Conservation (phyloP, 53 echinoderm and acorn worm species). For the Holothuria leucospilota region DNA sequence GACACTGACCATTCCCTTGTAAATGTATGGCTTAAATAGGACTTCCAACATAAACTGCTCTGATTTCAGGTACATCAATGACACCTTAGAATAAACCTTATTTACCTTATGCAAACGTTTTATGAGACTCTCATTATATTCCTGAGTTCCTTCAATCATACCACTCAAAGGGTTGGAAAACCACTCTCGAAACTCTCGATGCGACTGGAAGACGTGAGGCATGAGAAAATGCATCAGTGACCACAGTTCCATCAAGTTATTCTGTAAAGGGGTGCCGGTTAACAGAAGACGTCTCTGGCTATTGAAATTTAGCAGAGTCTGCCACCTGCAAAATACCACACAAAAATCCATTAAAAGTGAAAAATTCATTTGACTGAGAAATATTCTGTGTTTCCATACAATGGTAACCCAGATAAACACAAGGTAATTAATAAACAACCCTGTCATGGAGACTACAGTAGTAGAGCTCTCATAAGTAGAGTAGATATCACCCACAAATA, state of each 20-base stretch:
- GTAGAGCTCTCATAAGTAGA: no score
- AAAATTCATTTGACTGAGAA: no score
- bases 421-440: no score
- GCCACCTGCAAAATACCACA: slow-evolving; percentile 73
- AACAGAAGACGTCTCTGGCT: slow-evolving; percentile 96
- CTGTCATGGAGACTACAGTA: no score
- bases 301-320: slow-evolving; percentile 97
- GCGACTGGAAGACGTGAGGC: slow-evolving; percentile 99
- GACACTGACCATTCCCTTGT: no score
- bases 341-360: no score
- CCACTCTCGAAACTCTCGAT: slow-evolving; percentile 99
- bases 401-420: no score
- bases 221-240: slow-evolving; percentile 99
- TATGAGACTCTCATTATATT: slow-evolving; percentile 94
- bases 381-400: no score
- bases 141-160: slow-evolving; percentile 98
- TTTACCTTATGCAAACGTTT: slow-evolving; percentile 91
- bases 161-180: slow-evolving; percentile 97
- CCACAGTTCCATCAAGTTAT: slow-evolving; percentile 99
- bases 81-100: not conserved
- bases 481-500: no score
- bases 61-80: not conserved
- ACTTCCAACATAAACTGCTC: not conserved
- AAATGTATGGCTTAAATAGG: no score
- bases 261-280: slow-evolving; percentile 98